phyloP scores from a whole-genome alignment of 2,113 vertebrate species.

The Triplophysa siluroides region DNA sequence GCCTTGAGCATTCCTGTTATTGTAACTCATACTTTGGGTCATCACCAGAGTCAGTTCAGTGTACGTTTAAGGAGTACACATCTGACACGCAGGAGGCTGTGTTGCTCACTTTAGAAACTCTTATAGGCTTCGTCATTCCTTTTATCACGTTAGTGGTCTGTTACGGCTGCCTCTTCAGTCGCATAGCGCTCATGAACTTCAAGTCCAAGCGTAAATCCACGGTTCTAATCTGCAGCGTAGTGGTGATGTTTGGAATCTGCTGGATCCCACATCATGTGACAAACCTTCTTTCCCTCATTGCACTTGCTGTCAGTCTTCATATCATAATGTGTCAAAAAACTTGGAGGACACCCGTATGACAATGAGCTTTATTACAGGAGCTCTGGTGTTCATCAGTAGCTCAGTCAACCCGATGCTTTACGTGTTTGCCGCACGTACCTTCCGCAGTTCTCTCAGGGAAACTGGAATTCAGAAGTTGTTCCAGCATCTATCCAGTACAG shows the following conservation, averaged over 20 bases:
- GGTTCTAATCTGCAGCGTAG: constrained; percentile 72
- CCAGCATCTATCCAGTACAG: constrained; percentile 74
- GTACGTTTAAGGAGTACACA: constrained; percentile 62
- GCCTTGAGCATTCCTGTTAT: constrained; percentile 73
- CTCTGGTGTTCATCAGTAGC: constrained; percentile 77
- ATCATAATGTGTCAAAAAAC: background rate
- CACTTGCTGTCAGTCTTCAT: constrained; percentile 46
- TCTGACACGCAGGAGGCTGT: constrained; percentile 64
- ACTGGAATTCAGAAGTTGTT: constrained; percentile 77
- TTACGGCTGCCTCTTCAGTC: constrained; percentile 73
- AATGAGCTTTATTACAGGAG: constrained; percentile 69
- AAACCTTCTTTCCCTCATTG: constrained; percentile 69
- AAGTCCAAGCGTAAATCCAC: constrained; percentile 75
- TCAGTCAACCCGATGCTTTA: constrained; percentile 76
- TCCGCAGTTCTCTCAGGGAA: constrained; percentile 70
- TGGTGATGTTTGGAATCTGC: constrained; percentile 72
- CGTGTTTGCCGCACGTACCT: constrained; percentile 74
- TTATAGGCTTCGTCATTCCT: constrained; percentile 76
- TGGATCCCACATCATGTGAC: constrained; percentile 76
- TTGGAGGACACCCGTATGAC: constrained; percentile 55
- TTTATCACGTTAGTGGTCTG: constrained; percentile 71
- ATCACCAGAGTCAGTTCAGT: constrained; percentile 56
- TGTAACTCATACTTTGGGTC: constrained; percentile 61
- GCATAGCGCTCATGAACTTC: constrained; percentile 74
- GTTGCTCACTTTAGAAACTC: constrained; percentile 69